A percentile compares a stretch with the other conserved stretches of the same genome.
phyloP scores from a whole-genome alignment of 92 coral and sea anemone species.

The Hydrozoanthus gracilis region DNA sequence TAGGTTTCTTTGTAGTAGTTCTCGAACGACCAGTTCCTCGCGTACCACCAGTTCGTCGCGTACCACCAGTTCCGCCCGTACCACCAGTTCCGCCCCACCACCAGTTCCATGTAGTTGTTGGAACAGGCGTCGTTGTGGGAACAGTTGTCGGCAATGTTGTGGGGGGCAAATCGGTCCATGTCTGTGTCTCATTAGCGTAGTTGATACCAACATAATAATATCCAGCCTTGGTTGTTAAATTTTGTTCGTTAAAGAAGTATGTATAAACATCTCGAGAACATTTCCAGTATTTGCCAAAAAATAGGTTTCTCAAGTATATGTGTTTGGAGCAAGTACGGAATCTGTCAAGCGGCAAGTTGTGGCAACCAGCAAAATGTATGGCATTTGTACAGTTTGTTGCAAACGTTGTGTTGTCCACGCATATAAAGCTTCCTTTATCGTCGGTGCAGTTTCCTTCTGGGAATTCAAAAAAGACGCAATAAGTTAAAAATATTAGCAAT shows the following conservation, averaged over 20 bases:
- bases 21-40: too few species aligned
- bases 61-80: too few species aligned
- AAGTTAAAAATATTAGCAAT: background rate
- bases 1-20: background rate
- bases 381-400: constrained; percentile 20
- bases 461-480: background rate
- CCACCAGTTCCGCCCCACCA: too few species aligned
- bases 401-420: background rate
- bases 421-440: background rate
- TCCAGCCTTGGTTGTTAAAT: constrained; percentile 23
- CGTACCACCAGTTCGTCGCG: too few species aligned
- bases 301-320: constrained; percentile 3
- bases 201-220: constrained; percentile 21
- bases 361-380: background rate
- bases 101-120: background rate
- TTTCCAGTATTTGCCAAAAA: constrained; percentile 29
- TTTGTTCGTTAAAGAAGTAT: constrained; percentile 17
- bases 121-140: background rate
- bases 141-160: background rate
- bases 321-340: constrained; percentile 1
- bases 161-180: constrained; percentile 32
- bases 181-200: constrained; percentile 26
- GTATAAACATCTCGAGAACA: constrained; percentile 26
- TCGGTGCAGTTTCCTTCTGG: constrained; percentile 19
- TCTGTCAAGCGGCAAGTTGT: background rate